Evolutionary conservation across 1,140 invertebrate species (phyloP).

Genomic region (Heterodera schachtii): DNA sequence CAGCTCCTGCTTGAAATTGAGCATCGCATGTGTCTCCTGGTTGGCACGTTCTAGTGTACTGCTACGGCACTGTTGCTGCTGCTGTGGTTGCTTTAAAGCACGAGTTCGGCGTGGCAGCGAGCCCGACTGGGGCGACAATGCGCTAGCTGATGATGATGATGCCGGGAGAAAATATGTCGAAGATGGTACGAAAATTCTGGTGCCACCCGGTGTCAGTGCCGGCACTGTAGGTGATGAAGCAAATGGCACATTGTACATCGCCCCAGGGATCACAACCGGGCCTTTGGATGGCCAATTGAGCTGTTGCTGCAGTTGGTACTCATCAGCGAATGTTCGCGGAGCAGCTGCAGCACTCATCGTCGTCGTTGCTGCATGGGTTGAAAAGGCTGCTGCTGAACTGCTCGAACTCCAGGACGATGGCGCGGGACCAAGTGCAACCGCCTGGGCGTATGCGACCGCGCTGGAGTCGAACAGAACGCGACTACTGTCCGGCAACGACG

Average conservation of each 20-base stretch:
- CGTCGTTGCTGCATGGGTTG: not conserved
- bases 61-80: not conserved
- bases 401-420: not conserved
- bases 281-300: not conserved
- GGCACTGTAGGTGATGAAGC: not conserved
- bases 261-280: slow-evolving; percentile 49
- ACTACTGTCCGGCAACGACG: slow-evolving; percentile 8
- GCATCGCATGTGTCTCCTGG: slow-evolving; percentile 14
- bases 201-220: not conserved
- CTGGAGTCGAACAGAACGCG: slow-evolving; percentile 1
- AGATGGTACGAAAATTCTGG: no score
- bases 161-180: no score
- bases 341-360: not conserved
- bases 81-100: not conserved
- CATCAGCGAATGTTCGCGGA: not conserved
- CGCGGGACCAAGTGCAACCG: not conserved
- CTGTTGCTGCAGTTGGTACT: not conserved
- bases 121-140: not conserved
- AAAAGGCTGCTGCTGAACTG: not conserved
- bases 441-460: not conserved
- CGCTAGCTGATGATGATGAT: not conserved
- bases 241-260: slow-evolving; percentile 11
- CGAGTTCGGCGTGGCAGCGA: not conserved
- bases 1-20: slow-evolving; percentile 60
- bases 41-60: not conserved